Conservation (phyloP, 2,797 vertebrate genomes). For the Octomys mimax region DNA sequence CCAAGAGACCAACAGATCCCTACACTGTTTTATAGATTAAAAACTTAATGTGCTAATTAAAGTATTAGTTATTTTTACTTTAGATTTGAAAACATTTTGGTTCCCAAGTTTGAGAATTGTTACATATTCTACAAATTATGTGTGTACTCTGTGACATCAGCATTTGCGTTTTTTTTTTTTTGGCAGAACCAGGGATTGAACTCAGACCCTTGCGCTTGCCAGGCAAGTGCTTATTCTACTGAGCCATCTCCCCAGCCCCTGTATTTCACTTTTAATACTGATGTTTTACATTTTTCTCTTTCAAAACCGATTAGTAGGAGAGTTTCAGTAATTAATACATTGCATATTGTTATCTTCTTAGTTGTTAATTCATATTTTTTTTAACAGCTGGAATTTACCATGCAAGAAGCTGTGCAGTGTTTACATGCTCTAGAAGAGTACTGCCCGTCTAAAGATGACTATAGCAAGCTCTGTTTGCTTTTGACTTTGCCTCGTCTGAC, state of each 20-base stretch:
- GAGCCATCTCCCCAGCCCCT: no score
- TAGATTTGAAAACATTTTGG: slow-evolving; percentile 55
- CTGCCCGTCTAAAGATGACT: slow-evolving; percentile 97
- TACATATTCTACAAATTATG: slow-evolving; percentile 35
- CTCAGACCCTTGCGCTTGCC: no score
- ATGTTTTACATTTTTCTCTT: not conserved
- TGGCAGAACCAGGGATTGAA: no score
- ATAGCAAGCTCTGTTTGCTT: slow-evolving; percentile 97
- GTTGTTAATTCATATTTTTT: slow-evolving; percentile 1
- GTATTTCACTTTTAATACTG: not conserved
- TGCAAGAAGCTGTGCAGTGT: slow-evolving; percentile 97
- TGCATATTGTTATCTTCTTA: no score
- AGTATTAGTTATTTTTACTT: slow-evolving; percentile 56
- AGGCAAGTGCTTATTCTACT: no score
- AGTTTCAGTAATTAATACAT: no score
- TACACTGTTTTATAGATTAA: slow-evolving; percentile 34
- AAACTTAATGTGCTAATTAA: slow-evolving; percentile 65
- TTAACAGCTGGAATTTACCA: slow-evolving; percentile 94
- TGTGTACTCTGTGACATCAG: slow-evolving; percentile 3
- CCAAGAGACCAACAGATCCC: no score
- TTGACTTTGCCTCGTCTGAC: slow-evolving; percentile 97
- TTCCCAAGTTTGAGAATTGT: slow-evolving; percentile 40
- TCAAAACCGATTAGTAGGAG: not conserved
- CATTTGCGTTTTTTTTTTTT: not conserved
- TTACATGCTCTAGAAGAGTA: slow-evolving; percentile 96